Conservation (phyloP, 2,113 vertebrate genomes). For the Gasterosteus aculeatus region DNA sequence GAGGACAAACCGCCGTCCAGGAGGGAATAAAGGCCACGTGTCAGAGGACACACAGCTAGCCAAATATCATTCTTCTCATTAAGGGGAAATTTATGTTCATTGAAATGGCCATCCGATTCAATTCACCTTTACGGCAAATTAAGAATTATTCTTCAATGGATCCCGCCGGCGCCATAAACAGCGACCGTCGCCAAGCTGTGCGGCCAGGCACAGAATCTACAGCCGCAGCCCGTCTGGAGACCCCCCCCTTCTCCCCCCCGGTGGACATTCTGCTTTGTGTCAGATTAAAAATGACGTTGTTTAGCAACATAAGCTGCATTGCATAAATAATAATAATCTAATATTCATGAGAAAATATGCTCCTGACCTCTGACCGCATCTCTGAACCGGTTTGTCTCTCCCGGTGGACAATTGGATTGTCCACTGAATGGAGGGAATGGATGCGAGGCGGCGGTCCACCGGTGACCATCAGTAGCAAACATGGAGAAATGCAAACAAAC, state of each 20-base stretch:
- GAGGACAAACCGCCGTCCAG: conserved; percentile 60
- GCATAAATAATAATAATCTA: not conserved
- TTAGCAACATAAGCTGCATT: not conserved
- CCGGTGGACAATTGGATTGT: too few relatives aligned
- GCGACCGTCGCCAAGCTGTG: conserved; percentile 24
- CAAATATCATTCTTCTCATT: conserved; percentile 72
- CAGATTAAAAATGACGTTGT: not conserved
- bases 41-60: conserved; percentile 62
- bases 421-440: too few relatives aligned
- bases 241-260: not conserved
- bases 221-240: conserved; percentile 18
- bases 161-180: conserved; percentile 49
- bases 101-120: conserved; percentile 64
- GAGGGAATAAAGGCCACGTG: conserved; percentile 37
- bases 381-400: too few relatives aligned
- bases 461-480: too few relatives aligned
- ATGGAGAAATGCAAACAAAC: too few relatives aligned
- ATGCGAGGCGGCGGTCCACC: too few relatives aligned
- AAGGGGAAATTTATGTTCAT: conserved; percentile 61
- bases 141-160: conserved; percentile 56
- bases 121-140: conserved; percentile 73
- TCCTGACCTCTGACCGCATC: too few relatives aligned
- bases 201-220: conserved; percentile 27
- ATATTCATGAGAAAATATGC: too few relatives aligned
- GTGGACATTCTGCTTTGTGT: not conserved